Conservation (phyloP, 2,113 vertebrate species). For the Cottus gobio region DNA sequence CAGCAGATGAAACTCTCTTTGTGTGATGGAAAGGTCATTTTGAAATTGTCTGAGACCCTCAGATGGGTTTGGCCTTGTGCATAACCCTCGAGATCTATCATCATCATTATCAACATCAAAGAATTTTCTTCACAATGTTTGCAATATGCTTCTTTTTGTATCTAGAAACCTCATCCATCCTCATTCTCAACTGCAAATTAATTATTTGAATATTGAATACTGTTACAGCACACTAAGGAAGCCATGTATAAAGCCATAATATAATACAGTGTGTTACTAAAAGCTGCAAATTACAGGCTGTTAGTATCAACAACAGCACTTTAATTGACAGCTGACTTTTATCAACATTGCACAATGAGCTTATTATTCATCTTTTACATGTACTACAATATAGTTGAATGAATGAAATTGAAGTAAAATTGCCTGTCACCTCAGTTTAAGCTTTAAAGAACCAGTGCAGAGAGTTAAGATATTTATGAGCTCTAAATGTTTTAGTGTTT, state of each 20-base stretch:
- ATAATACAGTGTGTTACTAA: background rate
- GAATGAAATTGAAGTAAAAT: slow-evolving; percentile 2
- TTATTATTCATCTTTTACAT: background rate
- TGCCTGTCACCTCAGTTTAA: background rate
- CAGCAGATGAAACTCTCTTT: slow-evolving; percentile 35
- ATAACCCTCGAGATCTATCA: slow-evolving; percentile 33
- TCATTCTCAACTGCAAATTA: background rate
- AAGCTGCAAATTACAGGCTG: background rate
- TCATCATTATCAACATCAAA: slow-evolving; percentile 46
- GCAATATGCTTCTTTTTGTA: slow-evolving; percentile 23
- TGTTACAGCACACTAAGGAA: background rate
- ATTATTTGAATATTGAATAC: background rate
- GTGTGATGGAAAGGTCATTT: slow-evolving; percentile 53
- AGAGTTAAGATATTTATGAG: slow-evolving; percentile 34
- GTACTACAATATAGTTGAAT: background rate
- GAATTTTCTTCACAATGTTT: slow-evolving; percentile 19
- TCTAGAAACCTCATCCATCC: slow-evolving; percentile 8
- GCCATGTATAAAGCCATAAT: background rate
- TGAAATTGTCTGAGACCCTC: slow-evolving; percentile 30
- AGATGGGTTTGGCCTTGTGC: slow-evolving; percentile 47
- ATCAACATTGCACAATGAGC: background rate
- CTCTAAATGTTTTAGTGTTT: slow-evolving; percentile 40
- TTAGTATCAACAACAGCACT: background rate
- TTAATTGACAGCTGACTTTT: background rate
- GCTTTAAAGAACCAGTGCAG: slow-evolving; percentile 14